Base-by-base conservation (phyloP, 1,140 invertebrate genomes). In the Drusus annulatus region DNA sequence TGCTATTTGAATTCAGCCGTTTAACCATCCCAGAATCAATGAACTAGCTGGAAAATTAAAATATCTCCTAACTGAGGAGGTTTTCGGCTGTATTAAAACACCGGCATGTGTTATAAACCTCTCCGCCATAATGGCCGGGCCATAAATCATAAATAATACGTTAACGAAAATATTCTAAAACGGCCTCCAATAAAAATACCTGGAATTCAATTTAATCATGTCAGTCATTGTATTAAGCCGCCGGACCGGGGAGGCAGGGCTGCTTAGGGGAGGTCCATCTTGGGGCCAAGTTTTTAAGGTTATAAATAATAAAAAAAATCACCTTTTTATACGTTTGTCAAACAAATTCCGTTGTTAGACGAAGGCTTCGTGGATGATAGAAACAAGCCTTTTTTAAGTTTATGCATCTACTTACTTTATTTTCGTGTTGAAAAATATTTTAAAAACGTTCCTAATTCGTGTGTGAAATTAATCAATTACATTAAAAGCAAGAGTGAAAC, bases 161-260 rank as follows among this genome's bases (percentile, higher is more conserved):
- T 13, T 31, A 25, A 19, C 50, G 65, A 45, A 31, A 60, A 60
- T 45, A 56, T 71, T 50, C 76, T 52, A 68, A 77, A 77, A 51
- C 60, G 76, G 60, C 58, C 58, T 51, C 51, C 62, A 50, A 77
- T 68, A n/a, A 78, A 60, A 78, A 65, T 79, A 79, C 78, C 63
- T 82, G 81, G 60, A 79, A 82, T 79, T 82, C 81, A 82, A 82
- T 82, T 82, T 79, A 63, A 25, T 77, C 31, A 68, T 71, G 50
- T 79, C 74, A 62, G 54, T 75, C 36, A 79, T 80, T 73, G 81
- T 65, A 65, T 21, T 31, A 16, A 65, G n/a, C 62, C 62, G 60
- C 63, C 74, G 19, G 60, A 75, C 21, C 36, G 36, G n/a, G n/a
- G 36, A 45, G 36, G 10, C 13, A 13, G 36, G 36, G 36, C 31